Evolutionary conservation across 2,797 vertebrate genomes (phyloP).

Genomic region (Cyclura pinguis): DNA sequence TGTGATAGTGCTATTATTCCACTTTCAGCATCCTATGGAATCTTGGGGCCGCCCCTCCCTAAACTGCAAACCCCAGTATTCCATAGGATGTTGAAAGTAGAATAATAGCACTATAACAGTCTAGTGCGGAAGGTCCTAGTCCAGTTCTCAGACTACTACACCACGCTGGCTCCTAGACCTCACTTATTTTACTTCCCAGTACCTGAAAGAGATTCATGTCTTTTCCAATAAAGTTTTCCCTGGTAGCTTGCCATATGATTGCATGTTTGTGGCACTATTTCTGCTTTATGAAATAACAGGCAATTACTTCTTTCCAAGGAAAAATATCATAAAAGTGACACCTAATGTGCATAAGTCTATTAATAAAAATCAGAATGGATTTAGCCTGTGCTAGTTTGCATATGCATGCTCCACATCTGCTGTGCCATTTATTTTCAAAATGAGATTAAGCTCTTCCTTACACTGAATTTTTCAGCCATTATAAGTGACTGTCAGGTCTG

Average conservation of each 20-base stretch:
- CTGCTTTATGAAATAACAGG: background rate
- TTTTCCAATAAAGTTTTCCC: background rate
- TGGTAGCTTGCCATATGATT: background rate
- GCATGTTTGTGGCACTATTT: background rate
- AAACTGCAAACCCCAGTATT: too few species aligned
- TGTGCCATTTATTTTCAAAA: background rate
- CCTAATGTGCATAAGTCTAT: slow-evolving; percentile 4
- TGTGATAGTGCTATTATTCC: too few species aligned
- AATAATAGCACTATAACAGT: too few species aligned
- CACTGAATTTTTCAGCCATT: background rate
- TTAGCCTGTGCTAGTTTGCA: background rate
- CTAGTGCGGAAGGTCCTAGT: too few species aligned
- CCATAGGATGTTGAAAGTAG: too few species aligned
- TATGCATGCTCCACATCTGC: background rate
- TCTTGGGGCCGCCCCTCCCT: too few species aligned
- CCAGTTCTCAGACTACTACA: too few species aligned
- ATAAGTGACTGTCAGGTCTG: background rate
- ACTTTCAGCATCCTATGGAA: too few species aligned
- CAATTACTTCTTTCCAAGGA: background rate
- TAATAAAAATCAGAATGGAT: background rate
- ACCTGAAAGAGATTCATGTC: background rate
- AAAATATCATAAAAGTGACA: background rate
- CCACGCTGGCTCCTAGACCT: background rate
- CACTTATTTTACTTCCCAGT: fast-evolving
- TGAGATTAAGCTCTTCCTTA: background rate